Base-by-base conservation (phyloP, 2,797 vertebrate genomes). In the Macrochelys suwanniensis region DNA sequence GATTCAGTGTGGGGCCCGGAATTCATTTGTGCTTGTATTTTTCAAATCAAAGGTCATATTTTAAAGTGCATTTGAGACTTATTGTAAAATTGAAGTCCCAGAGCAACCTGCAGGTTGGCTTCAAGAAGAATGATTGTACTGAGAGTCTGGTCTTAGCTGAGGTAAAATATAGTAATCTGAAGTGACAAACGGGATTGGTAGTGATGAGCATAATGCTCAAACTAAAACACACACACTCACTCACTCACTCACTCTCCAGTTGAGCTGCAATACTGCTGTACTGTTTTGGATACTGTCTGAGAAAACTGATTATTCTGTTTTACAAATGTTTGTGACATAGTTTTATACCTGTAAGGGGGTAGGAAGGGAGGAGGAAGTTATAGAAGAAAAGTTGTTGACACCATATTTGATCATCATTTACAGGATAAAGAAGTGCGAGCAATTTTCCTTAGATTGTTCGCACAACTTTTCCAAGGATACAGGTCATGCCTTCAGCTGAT, bases 391-490 rank as follows among this genome's bases (percentile, higher is more conserved):
- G 37, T 11, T 7, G 3, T 88, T 93, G 85, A 91, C 81, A 74
- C 11, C 37, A 1, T 21, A 0, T 86, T 89, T 51, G 4, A 57
- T 95, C 93, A 3, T 71, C 89, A 80, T 94, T 96, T 97, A 15
- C 95, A 99, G 99, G 99, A 99, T 98, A 99, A 99, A 98, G 99
- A 99, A 97, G 99, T 99, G 90, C 97, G 99, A 96, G 99, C 99
- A 6, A 99, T 99, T 97, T 99, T 99, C 97, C 99, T 99, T 97
- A 98, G 99, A 97, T 98, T 99, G 90, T 99, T 99, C 98, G 99
- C 99, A 93, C 99, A 99, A 97, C 99, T 99, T 97, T 99, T 99
- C 98, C 99, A 99, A 98, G 99, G 99, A 91, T 99, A 99, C 97
- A 98, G 99, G 79, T 99, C 99, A 3, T 99, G 99, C 95, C 98